Evolutionary conservation across 2,797 vertebrate species (phyloP).

Genomic region (Ctenosaura bakeri): DNA sequence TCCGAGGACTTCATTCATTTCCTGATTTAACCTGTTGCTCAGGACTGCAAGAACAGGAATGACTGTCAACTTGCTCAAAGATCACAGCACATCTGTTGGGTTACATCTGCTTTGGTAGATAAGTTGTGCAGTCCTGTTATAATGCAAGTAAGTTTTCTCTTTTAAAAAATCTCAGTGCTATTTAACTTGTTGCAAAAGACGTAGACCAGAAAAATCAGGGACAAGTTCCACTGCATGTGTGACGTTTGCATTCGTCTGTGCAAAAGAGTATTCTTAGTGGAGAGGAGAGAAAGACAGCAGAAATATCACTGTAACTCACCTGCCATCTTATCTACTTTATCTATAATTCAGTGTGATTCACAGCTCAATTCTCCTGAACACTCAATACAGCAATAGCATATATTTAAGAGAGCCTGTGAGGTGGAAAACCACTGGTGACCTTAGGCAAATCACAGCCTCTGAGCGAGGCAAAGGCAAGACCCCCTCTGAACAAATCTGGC

Average conservation of each 20-base stretch:
- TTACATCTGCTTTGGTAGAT: neutral
- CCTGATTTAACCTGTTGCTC: neutral
- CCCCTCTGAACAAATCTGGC: no score
- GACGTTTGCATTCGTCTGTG: neutral
- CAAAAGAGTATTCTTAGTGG: neutral
- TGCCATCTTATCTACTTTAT: neutral
- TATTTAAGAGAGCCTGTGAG: no score
- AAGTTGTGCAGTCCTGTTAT: neutral
- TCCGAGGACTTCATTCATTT: neutral
- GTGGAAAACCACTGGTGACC: no score
- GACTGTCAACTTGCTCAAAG: neutral
- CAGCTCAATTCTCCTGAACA: neutral
- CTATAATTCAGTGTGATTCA: slow-evolving; percentile 1
- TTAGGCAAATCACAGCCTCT: no score
- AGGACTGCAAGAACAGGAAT: slow-evolving; percentile 19
- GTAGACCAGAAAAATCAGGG: neutral
- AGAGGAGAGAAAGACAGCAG: neutral
- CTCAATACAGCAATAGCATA: neutral
- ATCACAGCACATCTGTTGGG: neutral
- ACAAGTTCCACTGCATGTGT: neutral
- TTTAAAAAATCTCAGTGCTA: neutral
- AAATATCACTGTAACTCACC: neutral
- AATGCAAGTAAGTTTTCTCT: neutral
- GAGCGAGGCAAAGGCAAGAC: no score
- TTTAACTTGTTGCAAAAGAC: neutral